phyloP scores from a whole-genome alignment of 2,888 invertebrate genomes.

The Eristalis tenax region DNA sequence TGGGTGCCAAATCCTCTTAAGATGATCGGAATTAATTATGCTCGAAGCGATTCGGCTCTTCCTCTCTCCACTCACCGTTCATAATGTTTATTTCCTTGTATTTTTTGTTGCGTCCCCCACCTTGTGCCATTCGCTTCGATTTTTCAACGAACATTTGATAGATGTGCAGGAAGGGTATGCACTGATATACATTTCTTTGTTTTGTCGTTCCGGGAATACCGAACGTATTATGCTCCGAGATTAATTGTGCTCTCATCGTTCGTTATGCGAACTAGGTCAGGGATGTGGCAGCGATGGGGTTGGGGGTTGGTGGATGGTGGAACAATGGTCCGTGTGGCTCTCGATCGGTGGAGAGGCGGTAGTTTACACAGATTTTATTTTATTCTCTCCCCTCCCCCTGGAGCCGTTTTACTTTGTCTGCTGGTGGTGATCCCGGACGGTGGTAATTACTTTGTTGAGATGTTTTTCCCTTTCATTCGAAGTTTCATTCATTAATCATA shows the following conservation, averaged over 20 bases:
- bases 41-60: slow-evolving; percentile 20
- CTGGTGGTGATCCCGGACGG: neutral
- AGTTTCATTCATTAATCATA: slow-evolving; percentile 20
- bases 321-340: slow-evolving; percentile 20
- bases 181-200: neutral
- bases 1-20: slow-evolving; percentile 21
- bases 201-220: slow-evolving; percentile 27
- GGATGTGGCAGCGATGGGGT: slow-evolving; percentile 30
- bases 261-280: slow-evolving; percentile 48
- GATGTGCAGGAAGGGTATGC: neutral
- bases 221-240: slow-evolving; percentile 44
- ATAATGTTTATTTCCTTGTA: neutral
- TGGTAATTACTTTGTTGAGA: neutral
- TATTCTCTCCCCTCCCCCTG: neutral
- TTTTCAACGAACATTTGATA: slow-evolving; percentile 13
- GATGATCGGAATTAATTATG: slow-evolving; percentile 41
- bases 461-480: neutral
- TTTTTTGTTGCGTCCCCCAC: neutral
- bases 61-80: neutral
- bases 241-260: slow-evolving; percentile 45
- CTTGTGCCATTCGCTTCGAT: neutral
- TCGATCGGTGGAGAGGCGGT: slow-evolving; percentile 8
- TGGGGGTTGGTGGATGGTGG: neutral
- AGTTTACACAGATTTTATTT: slow-evolving; percentile 8
- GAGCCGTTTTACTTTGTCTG: neutral